Percentiles rank a stretch among this genome's conserved stretches.
phyloP scores from a whole-genome alignment of 2,113 vertebrate species.

The Pionites leucogaster region DNA sequence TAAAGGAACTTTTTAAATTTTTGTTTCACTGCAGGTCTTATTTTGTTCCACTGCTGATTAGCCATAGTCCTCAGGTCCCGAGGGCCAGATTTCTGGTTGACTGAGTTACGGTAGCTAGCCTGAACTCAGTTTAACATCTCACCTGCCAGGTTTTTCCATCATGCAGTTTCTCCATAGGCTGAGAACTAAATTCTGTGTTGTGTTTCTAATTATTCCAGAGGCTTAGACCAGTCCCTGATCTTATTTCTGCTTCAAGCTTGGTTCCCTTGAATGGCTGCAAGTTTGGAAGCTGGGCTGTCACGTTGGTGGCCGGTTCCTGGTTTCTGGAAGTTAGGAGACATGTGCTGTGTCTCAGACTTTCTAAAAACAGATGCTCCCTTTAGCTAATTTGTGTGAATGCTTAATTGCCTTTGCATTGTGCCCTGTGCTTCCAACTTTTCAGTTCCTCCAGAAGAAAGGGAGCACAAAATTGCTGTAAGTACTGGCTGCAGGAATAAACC shows the following conservation, averaged over 20 bases:
- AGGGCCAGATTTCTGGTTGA: neutral
- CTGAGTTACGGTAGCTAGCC: neutral
- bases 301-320: fast-evolving
- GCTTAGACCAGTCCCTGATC: neutral
- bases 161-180: neutral
- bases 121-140: neutral
- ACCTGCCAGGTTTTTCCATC: neutral
- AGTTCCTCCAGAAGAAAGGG: neutral
- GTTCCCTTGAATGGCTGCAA: neutral
- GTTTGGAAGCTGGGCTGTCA: neutral
- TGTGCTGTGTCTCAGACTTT: neutral
- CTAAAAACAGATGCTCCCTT: neutral
- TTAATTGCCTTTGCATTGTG: neutral
- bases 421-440: neutral
- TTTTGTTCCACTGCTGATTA: neutral
- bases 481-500: neutral
- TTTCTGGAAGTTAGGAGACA: neutral
- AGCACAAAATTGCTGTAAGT: neutral
- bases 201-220: neutral
- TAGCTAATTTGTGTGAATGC: neutral
- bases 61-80: neutral
- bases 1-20: neutral
- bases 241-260: neutral
- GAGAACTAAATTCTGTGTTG: neutral
- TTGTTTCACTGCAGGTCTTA: neutral